A percentile compares a stretch with the other conserved stretches of the same genome.
These are phyloP conservation scores for Ibidorhyncha struthersii DNA, from an alignment of 2,113 vertebrate genomes.

Conservation along the genomic window DNA sequence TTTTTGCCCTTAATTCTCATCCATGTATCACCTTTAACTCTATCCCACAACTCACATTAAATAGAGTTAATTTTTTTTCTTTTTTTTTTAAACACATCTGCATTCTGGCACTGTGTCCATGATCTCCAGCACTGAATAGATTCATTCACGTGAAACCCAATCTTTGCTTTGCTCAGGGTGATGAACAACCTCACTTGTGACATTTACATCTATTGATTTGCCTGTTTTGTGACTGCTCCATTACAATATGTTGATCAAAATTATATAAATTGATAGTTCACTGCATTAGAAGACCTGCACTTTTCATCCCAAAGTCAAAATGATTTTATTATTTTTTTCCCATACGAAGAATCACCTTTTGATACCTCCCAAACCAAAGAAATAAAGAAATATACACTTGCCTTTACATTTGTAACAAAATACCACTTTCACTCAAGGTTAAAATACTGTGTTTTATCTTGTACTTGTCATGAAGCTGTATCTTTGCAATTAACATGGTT, in stretches of 20 bases:
- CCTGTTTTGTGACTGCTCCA: neutral
- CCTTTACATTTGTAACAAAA: neutral
- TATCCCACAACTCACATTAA: neutral
- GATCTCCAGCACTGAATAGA: neutral
- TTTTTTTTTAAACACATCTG: neutral
- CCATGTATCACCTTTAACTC: fast-evolving
- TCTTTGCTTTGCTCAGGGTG: neutral
- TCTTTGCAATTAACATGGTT: neutral
- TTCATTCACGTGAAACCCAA: neutral
- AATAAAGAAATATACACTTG: neutral
- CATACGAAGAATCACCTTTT: neutral
- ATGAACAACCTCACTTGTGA: neutral
- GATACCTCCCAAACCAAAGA: neutral
- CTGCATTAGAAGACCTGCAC: neutral
- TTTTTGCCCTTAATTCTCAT: neutral
- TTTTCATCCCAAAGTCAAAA: neutral
- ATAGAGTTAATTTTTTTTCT: neutral
- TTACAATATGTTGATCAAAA: neutral
- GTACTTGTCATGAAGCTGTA: neutral
- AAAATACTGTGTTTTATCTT: neutral
- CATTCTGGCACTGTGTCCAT: neutral
- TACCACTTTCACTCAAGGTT: neutral
- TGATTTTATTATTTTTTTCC: fast-evolving
- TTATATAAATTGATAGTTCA: neutral
- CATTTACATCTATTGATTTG: neutral